Conservation (phyloP, 1,140 invertebrate species). For the Oscheius sp. region DNA sequence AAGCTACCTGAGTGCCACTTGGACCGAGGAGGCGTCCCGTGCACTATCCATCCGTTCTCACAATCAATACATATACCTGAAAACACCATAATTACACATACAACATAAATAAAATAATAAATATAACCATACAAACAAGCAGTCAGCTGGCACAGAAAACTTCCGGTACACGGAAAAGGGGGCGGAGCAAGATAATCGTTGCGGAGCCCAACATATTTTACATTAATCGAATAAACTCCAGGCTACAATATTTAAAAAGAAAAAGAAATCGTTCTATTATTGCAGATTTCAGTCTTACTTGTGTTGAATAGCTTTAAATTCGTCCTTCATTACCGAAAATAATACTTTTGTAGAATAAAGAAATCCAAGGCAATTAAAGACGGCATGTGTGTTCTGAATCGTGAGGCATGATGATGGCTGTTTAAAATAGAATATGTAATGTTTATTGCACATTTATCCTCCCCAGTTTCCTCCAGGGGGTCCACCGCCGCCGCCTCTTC, state of each 20-base stretch:
- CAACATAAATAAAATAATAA: neutral
- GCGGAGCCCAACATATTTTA: neutral
- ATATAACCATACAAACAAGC: neutral
- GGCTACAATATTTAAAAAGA: neutral
- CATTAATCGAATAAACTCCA: neutral
- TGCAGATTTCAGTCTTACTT: neutral
- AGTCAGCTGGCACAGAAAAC: neutral
- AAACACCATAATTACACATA: neutral
- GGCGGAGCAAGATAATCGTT: neutral
- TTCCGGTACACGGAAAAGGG: neutral
- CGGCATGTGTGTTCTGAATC: no score
- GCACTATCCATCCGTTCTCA: neutral
- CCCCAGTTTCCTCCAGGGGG: no score
- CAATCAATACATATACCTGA: no score
- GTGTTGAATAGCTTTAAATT: neutral
- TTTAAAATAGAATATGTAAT: no score
- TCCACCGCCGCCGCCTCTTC: no score
- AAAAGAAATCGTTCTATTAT: neutral
- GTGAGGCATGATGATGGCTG: neutral
- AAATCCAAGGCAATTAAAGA: neutral
- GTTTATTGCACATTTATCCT: no score
- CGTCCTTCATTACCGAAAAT: neutral
- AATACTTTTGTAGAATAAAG: neutral
- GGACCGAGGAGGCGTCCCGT: neutral
- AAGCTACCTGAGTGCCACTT: constrained; percentile 21